phyloP scores from a whole-genome alignment of 2,888 invertebrate genomes.

The Anthophora plumipes region DNA sequence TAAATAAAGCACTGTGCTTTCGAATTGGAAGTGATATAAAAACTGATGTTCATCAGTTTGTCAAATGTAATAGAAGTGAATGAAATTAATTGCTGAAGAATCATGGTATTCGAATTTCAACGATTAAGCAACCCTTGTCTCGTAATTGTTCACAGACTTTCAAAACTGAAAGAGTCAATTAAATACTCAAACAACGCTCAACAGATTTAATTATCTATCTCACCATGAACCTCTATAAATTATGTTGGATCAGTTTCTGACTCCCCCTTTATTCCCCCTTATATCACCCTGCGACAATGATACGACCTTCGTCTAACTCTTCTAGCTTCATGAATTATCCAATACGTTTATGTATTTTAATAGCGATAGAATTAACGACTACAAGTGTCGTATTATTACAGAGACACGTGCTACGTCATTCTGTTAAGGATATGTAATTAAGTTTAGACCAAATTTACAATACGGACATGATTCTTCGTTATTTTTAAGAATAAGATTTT shows the following conservation, averaged over 20 bases:
- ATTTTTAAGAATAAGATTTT: no score
- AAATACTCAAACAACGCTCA: no score
- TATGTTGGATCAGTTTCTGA: conserved; percentile 24
- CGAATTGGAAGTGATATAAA: no score
- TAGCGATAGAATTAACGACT: conserved; percentile 10
- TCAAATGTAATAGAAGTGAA: no score
- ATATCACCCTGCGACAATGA: conserved; percentile 9
- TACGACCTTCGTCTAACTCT: conserved; percentile 45
- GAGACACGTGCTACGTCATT: neutral
- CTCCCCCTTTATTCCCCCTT: conserved; percentile 2
- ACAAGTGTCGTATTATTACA: neutral
- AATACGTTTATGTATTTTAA: conserved; percentile 16
- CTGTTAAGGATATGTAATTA: no score
- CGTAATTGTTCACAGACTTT: conserved; percentile 19
- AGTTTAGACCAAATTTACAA: no score
- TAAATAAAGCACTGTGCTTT: no score
- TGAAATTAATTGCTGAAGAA: neutral
- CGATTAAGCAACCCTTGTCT: neutral
- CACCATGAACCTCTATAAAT: conserved; percentile 18
- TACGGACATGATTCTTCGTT: no score
- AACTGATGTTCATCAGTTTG: no score
- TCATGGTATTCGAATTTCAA: neutral
- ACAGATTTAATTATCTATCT: conserved; percentile 14
- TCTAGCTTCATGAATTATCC: conserved; percentile 28
- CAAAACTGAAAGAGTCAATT: conserved; percentile 9